Evolutionary conservation across 2,888 invertebrate species (phyloP).

Genomic region (Tetranychus truncatus): DNA sequence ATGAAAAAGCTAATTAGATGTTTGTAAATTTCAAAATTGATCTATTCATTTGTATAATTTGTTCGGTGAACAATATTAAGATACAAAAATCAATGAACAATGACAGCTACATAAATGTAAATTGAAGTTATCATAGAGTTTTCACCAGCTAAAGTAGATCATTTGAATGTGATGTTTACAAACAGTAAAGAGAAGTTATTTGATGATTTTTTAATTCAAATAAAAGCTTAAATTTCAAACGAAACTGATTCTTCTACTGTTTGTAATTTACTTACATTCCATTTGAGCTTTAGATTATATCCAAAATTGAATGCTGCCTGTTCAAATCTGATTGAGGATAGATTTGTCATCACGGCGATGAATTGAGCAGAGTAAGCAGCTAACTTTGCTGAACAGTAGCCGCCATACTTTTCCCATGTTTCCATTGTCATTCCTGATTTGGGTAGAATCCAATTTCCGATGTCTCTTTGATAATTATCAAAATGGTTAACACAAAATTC

Average conservation of each 20-base stretch:
- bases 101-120: too few species aligned
- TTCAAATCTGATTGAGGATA: slow-evolving; percentile 12
- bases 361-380: slow-evolving; percentile 10
- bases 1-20: background rate
- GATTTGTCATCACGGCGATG: slow-evolving; percentile 2
- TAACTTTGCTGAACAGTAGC: slow-evolving; percentile 12
- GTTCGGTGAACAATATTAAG: too few species aligned
- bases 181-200: too few species aligned
- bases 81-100: too few species aligned
- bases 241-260: too few species aligned
- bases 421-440: background rate
- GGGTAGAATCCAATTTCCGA: background rate
- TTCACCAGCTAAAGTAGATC: too few species aligned
- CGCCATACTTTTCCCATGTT: slow-evolving; percentile 12
- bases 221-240: too few species aligned
- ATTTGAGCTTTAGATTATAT: slow-evolving; percentile 13
- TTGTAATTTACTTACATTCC: slow-evolving; percentile 16
- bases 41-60: too few species aligned
- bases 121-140: too few species aligned
- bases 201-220: too few species aligned
- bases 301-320: slow-evolving; percentile 14
- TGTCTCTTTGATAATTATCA: background rate
- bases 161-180: too few species aligned
- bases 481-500: slow-evolving; percentile 15
- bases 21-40: too few species aligned